Base-by-base conservation (phyloP, 2,888 invertebrate species). In the Callyntrura guangdongensis region DNA sequence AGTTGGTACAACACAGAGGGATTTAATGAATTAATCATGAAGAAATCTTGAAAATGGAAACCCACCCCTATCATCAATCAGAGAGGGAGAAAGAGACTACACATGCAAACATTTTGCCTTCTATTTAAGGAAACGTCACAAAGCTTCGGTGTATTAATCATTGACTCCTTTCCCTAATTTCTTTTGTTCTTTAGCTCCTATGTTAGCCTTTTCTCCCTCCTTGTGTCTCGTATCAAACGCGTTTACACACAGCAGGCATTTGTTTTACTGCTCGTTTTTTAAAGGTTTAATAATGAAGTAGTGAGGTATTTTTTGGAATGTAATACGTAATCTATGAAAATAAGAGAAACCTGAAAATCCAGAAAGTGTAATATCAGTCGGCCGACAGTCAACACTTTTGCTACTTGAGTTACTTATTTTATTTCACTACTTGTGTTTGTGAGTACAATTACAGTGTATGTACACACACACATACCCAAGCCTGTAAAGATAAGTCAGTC, bases 71-170 rank as follows among this genome's bases (percentile, higher is more conserved):
- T 83, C 67, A 47, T 47, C 36, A 64, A 82, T 82, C 67, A 36
- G 36, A 36, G 69, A n/a, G n/a, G n/a, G 49, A 49, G 49, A 61
- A 67, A 64, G 47, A 61, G 83, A 83, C 14, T 47, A 72, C n/a
- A 84, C 64, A 36, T 59, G 59, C 36, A 67, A 36, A 56, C 17
- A 69, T 69, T 11, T 56, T 59, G 27, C 67, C 27, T 67, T 67
- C 27, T 67, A n/a, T 56, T 11, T 20, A 20, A 36, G 17, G 59
- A 77, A 61, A 47, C 36, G 86, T 53, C 22, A 59, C 56, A 86
- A 77, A 45, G 61, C 74, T 86, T 74, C 74, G 20, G 53, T 25
- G 61, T 86, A 86, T 86, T 77, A 86, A 86, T 86, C 86, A 86
- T 86, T 45, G n/a, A 12, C 77, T 61, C 27, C 72, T 85, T 74